These are phyloP conservation scores for Selenia dentaria DNA, from an alignment of 2,888 invertebrate genomes.

Conservation along the genomic window DNA sequence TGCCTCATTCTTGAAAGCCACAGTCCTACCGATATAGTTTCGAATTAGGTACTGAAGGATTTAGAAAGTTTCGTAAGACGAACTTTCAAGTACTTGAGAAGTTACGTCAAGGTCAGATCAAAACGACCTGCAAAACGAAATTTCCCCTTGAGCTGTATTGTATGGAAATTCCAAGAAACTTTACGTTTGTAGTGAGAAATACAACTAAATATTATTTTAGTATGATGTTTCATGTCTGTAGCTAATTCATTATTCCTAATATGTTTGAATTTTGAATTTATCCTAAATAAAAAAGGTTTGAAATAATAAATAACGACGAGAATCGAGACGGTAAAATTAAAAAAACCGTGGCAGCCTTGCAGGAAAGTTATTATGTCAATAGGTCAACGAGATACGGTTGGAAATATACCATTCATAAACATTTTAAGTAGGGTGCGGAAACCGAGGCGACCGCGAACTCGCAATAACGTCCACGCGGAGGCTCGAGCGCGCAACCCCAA, in stretches of 20 bases:
- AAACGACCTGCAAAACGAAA: constrained; percentile 3
- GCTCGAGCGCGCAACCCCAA: constrained; percentile 27
- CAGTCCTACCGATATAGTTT: too few relatives aligned
- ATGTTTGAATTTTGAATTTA: too few relatives aligned
- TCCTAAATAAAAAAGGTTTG: too few relatives aligned
- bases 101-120: constrained; percentile 13
- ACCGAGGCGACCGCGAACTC: constrained; percentile 28
- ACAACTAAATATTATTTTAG: too few relatives aligned
- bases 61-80: not conserved
- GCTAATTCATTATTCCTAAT: too few relatives aligned
- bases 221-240: too few relatives aligned
- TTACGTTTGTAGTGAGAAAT: too few relatives aligned
- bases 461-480: constrained; percentile 29
- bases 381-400: constrained; percentile 12
- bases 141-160: not conserved
- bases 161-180: too few relatives aligned
- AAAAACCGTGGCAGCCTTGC: constrained; percentile 1
- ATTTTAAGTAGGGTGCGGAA: constrained; percentile 26
- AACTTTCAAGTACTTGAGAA: constrained; percentile 8
- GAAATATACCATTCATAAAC: constrained; percentile 25
- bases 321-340: too few relatives aligned
- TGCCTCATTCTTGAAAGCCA: too few relatives aligned
- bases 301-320: too few relatives aligned
- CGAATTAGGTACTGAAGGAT: too few relatives aligned
- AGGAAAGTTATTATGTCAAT: constrained; percentile 7